Base-by-base conservation (phyloP, 2,797 vertebrate genomes). In the Sylvia borin region DNA sequence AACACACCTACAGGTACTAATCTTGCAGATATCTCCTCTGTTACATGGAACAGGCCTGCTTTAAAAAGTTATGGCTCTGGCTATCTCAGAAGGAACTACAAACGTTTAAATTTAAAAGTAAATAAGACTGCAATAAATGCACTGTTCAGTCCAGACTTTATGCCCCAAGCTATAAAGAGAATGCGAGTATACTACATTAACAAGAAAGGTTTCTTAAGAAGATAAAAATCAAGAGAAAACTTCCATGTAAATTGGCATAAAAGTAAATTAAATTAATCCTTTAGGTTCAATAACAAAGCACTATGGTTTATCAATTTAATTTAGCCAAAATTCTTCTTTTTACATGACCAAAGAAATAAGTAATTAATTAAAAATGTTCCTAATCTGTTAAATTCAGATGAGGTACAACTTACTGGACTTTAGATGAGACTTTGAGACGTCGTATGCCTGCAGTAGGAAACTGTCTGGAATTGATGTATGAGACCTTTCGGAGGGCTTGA, bases 401-500 rank as follows among this genome's bases (percentile, higher is more conserved):
- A 42, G 8, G 48, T 71, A 51, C 88, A 84, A 98, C 99, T 97
- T 98, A 99, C 99, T 99, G 99, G 94, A 99, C 99, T 92, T 98
- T 95, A 11, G 99, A 99, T 70, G 99, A 99, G 92, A 99, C 98
- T 97, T 98, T 99, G 90, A 99, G 98, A 54, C 95, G 98, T 58
- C 99, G 98, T 68, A 98, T 81, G 2, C 99, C 99, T 24, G 98
- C 97, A 0, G 98, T 99, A 31, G 99, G 99, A 93, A 99, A 99
- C 98, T 99, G 99, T 83, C 98, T 98, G 43, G 99, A 99, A 97
- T 99, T 99, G 97, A 99, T 99, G 98, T 99, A 99, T 95, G 99
- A 99, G 76, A 99, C 99, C 94, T 99, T 99, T 97, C 93, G 98
- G 77, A 99, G 98, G 38, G 99, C 99, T 20, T 89, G 96, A 97